Percentiles rank a stretch among this genome's conserved stretches.
Conservation (phyloP, 2,113 vertebrate genomes). For the Vireo altiloquus region DNA sequence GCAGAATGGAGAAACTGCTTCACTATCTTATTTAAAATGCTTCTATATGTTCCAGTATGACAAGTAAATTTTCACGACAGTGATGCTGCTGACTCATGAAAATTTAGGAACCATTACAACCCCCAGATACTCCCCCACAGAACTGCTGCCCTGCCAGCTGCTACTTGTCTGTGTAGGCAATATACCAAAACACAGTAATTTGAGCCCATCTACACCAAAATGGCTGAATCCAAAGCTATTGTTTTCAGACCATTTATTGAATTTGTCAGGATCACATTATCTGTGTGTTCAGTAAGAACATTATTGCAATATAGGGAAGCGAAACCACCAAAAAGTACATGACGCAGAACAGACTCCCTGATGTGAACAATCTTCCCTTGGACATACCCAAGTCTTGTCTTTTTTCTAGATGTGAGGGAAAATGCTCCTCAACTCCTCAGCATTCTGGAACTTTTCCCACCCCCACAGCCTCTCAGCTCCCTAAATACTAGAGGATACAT, state of each 20-base stretch:
- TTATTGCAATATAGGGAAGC: neutral
- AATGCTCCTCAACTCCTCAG: neutral
- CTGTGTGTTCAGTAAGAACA: neutral
- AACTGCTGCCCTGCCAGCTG: neutral
- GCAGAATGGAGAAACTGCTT: neutral
- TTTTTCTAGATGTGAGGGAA: neutral
- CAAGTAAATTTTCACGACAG: neutral
- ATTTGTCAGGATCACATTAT: neutral
- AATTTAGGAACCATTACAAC: slow-evolving; percentile 8
- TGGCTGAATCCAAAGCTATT: neutral
- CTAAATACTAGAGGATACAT: neutral
- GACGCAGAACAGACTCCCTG: neutral
- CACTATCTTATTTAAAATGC: neutral
- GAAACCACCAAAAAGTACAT: neutral
- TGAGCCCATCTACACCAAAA: neutral
- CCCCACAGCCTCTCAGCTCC: neutral
- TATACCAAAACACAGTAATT: neutral
- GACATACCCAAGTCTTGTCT: neutral
- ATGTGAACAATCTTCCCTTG: neutral
- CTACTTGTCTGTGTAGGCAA: neutral
- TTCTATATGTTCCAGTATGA: neutral
- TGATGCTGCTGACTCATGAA: neutral
- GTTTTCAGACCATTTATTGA: neutral
- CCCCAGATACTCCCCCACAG: neutral
- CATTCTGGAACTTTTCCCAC: neutral